phyloP scores from a whole-genome alignment of 2,113 vertebrate species.

The Coptodon rendalli region DNA sequence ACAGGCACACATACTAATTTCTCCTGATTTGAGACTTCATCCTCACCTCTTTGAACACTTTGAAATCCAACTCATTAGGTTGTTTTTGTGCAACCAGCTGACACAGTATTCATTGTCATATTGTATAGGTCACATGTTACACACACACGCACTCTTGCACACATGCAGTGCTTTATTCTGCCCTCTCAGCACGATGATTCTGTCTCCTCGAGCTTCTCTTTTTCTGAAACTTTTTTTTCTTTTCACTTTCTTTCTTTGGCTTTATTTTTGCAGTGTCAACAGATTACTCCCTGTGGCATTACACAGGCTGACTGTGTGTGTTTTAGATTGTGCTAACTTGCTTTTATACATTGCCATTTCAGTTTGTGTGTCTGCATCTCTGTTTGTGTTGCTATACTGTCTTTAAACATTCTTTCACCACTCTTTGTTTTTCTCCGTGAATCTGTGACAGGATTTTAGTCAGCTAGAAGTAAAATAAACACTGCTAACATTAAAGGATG shows the following conservation, averaged over 20 bases:
- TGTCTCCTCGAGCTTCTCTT: constrained; percentile 16
- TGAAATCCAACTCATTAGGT: background rate
- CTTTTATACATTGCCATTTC: background rate
- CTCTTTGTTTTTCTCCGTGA: background rate
- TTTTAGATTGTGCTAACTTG: background rate
- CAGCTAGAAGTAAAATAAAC: constrained; percentile 2
- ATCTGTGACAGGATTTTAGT: background rate
- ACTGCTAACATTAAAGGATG: background rate
- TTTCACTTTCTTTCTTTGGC: background rate
- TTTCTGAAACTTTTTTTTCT: background rate
- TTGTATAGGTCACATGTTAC: background rate
- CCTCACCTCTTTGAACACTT: background rate
- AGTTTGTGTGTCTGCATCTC: background rate
- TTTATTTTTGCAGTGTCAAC: constrained; percentile 42
- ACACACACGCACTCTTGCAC: background rate
- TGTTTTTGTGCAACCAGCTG: background rate
- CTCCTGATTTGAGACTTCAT: background rate
- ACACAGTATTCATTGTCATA: background rate
- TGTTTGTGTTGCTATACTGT: background rate
- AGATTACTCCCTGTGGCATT: constrained; percentile 19
- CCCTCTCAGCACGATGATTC: constrained; percentile 28
- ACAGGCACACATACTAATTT: background rate
- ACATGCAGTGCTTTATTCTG: constrained; percentile 18
- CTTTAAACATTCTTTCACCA: background rate
- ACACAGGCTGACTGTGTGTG: constrained; percentile 4